Base-by-base conservation (phyloP, 2,113 vertebrate genomes). In the Ptychochromis oligacanthus region DNA sequence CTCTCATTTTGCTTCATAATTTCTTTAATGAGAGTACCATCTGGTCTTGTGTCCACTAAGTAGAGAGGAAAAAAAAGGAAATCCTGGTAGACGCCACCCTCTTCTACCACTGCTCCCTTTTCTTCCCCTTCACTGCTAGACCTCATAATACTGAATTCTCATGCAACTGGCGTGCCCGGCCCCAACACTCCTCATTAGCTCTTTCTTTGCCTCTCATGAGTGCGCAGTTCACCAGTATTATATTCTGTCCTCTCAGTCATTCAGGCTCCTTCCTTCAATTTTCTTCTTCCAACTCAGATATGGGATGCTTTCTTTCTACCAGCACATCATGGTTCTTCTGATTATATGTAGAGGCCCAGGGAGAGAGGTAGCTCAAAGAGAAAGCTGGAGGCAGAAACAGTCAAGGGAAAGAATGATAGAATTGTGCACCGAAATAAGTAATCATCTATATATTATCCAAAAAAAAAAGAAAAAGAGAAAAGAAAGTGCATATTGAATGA, bases 11-110 rank as follows among this genome's bases (percentile, higher is more conserved):
- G 59, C 79, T 81, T 75, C 38, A 59, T 89, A 81, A 93, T 92
- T 85, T 88, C 80, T 85, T 90, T 92, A 94, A 93, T 87, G 91
- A 92, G 90, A 91, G 80, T 77, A 91, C 93, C 94, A 95, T 95
- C 94, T 95, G 95, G 85, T 67, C 82, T 49, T 26, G 28, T 31
- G 65, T 88, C 75, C 76, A 86, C 61, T 59, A 78, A 85, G 67
- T 24, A 81, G 36, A 43, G 18, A 26, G 24, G 26, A 4, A 1
- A 60, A 59, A 56, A 74, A n/a, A 34, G 15, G 14, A 75, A 82
- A 24, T 24, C 13, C 57, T 58, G 57, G 43, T 72, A 28, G 83
- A 86, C 70, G 31, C 80, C 74, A 80, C 85, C 79, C 75, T 79
- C 77, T 79, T 49, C 49, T 75, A 75, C 67, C 75, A 74, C 76